These are phyloP conservation scores for Tor tambroides DNA, from an alignment of 2,113 vertebrate species.

Conservation along the genomic window DNA sequence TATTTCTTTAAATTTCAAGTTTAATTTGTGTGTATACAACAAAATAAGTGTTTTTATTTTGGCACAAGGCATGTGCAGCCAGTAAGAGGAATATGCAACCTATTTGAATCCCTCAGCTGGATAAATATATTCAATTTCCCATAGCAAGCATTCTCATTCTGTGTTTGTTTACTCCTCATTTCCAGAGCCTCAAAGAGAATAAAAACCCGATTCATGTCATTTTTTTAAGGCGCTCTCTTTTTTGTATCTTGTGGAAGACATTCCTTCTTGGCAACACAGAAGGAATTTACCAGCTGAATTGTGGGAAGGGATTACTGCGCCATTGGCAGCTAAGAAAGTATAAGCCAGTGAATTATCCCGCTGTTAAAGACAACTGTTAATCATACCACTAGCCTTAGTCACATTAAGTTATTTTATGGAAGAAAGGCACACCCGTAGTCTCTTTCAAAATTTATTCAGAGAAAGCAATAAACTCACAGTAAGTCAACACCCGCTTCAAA, in stretches of 20 bases:
- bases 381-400: slow-evolving; percentile 1
- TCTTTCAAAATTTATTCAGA: slow-evolving; percentile 16
- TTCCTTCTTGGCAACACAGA: neutral
- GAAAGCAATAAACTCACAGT: neutral
- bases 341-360: slow-evolving; percentile 1
- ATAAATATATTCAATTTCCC: slow-evolving; percentile 26
- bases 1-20: neutral
- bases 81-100: neutral
- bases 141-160: slow-evolving; percentile 1
- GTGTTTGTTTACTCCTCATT: slow-evolving; percentile 30
- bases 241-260: neutral
- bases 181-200: neutral
- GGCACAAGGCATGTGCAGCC: neutral
- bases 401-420: slow-evolving; percentile 27
- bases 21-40: neutral
- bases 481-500: slow-evolving; percentile 6
- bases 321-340: neutral
- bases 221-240: neutral
- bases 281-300: slow-evolving; percentile 15
- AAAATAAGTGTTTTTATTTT: neutral
- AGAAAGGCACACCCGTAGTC: neutral
- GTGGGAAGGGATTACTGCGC: slow-evolving; percentile 5
- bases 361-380: neutral
- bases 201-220: neutral
- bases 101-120: neutral